Evolutionary conservation across 2,888 invertebrate genomes (phyloP).

Genomic region (Phoenoteleia sp.): DNA sequence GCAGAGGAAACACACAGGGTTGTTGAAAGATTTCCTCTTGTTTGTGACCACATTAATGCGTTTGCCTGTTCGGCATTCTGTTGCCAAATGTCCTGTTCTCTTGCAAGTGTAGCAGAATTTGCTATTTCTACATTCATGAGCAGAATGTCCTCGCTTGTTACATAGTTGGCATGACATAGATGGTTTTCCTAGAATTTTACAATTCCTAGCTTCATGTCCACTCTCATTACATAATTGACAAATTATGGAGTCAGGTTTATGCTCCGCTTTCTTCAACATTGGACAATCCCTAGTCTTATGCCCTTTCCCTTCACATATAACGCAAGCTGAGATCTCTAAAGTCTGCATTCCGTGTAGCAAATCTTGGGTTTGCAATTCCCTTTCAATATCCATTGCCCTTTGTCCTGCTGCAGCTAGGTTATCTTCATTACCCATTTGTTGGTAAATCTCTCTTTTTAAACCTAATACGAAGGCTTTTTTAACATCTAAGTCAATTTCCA

Average conservation of each 20-base stretch:
- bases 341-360: background rate
- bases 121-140: background rate
- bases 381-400: background rate
- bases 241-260: background rate
- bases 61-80: background rate
- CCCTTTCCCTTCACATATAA: background rate
- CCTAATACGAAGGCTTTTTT: background rate
- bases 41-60: background rate
- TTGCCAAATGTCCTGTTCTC: background rate
- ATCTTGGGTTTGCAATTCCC: background rate
- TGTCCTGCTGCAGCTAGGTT: background rate
- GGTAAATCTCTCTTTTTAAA: background rate
- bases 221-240: background rate
- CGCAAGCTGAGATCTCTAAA: background rate
- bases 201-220: background rate
- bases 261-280: background rate
- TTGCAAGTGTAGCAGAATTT: background rate
- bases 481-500: background rate
- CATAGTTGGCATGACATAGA: background rate
- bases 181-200: background rate
- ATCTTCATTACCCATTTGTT: background rate
- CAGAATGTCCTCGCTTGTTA: background rate
- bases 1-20: no score
- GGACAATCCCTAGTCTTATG: background rate
- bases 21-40: no score